phyloP scores from a whole-genome alignment of 2,888 invertebrate genomes.

The Pseudococcus longispinus region DNA sequence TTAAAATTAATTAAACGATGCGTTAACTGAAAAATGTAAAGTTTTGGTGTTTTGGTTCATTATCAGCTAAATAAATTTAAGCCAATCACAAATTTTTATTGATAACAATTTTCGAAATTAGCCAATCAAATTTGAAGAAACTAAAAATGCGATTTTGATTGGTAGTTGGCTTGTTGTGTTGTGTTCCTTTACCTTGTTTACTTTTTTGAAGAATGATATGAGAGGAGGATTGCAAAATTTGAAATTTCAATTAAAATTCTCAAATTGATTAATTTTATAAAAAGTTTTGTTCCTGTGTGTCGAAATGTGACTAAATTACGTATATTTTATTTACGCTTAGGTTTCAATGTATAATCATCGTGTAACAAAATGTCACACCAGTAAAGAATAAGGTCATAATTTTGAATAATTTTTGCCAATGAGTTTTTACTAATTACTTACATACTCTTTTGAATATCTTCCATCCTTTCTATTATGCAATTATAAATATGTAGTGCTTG shows the following conservation, averaged over 20 bases:
- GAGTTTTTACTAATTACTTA: background rate
- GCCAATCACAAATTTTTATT: background rate
- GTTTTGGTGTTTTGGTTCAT: background rate
- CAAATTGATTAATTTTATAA: background rate
- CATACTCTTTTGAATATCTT: background rate
- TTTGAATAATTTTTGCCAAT: background rate
- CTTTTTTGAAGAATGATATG: background rate
- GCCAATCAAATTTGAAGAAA: background rate
- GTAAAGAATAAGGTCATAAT: background rate
- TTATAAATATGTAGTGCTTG: background rate
- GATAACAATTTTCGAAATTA: background rate
- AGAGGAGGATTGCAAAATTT: background rate
- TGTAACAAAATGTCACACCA: background rate
- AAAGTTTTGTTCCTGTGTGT: background rate
- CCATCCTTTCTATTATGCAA: no score
- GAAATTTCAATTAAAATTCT: background rate
- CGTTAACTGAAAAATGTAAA: background rate
- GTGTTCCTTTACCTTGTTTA: background rate
- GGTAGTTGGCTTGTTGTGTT: background rate
- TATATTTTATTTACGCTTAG: background rate
- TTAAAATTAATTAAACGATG: background rate
- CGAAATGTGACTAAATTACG: no score
- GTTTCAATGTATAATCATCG: background rate
- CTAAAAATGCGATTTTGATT: background rate
- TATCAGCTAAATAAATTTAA: background rate